Evolutionary conservation across 2,113 vertebrate species (phyloP).

Genomic region (Trinectes maculatus): DNA sequence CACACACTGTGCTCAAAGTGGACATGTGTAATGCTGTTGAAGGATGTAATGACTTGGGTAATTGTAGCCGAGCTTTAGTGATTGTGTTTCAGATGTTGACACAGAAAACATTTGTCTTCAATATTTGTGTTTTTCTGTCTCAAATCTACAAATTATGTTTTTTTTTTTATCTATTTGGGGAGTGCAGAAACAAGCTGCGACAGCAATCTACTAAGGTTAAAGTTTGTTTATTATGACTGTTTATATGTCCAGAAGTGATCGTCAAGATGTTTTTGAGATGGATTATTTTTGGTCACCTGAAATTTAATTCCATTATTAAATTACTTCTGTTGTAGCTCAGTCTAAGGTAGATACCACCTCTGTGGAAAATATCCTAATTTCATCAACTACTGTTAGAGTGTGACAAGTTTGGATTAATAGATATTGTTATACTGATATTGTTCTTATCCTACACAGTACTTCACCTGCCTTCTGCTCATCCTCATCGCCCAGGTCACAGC

Average conservation of each 20-base stretch:
- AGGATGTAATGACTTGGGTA: neutral
- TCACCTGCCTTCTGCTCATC: constrained; percentile 90
- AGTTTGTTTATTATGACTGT: too few relatives aligned
- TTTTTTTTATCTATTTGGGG: too few relatives aligned
- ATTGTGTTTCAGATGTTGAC: constrained; percentile 10
- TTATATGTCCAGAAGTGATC: too few relatives aligned
- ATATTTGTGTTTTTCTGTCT: too few relatives aligned
- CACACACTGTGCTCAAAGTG: neutral
- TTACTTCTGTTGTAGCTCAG: neutral
- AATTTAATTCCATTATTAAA: neutral
- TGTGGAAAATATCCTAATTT: too few relatives aligned
- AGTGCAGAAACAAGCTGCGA: too few relatives aligned
- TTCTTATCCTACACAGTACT: constrained; percentile 81
- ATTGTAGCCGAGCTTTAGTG: constrained; percentile 6
- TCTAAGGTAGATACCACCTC: too few relatives aligned
- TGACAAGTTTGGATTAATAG: neutral
- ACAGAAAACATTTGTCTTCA: too few relatives aligned
- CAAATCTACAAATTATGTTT: too few relatives aligned
- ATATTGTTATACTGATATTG: neutral
- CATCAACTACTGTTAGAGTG: neutral
- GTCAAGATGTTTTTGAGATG: neutral
- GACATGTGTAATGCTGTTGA: neutral
- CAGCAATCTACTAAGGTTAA: too few relatives aligned
- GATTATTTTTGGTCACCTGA: neutral
- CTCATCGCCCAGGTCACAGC: constrained; percentile 89